Percentiles rank a stretch among this genome's conserved stretches.
These are phyloP conservation scores for Dipus sagitta DNA, from an alignment of 2,797 vertebrate species.

Conservation along the genomic window DNA sequence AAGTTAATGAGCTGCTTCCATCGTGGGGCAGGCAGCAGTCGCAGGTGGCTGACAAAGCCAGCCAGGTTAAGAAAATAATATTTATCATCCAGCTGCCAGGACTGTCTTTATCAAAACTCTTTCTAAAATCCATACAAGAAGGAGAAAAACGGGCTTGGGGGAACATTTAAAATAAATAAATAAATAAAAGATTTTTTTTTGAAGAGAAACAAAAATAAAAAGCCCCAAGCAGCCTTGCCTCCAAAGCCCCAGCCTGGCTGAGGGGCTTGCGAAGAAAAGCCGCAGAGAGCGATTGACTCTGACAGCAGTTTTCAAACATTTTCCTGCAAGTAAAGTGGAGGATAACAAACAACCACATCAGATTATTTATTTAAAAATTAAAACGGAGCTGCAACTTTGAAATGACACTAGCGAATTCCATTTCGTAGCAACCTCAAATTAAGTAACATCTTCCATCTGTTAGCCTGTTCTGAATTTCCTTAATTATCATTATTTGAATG, in stretches of 20 bases:
- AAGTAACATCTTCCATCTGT: constrained; percentile 88
- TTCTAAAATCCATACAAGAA: constrained; percentile 78
- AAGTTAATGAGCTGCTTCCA: constrained; percentile 90
- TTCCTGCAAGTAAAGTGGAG: constrained; percentile 62
- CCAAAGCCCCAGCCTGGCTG: constrained; percentile 36
- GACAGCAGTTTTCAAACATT: constrained; percentile 59
- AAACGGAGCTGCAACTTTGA: constrained; percentile 82
- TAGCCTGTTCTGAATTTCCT: constrained; percentile 85
- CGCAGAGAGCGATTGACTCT: constrained; percentile 30
- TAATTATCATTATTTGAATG: constrained; percentile 89
- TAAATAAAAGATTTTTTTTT: constrained; percentile 35
- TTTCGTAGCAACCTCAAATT: constrained; percentile 85
- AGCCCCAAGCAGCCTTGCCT: constrained; percentile 62
- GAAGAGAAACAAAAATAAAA: constrained; percentile 78
- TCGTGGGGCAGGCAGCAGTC: constrained; percentile 86
- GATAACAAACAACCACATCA: constrained; percentile 52
- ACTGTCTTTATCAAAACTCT: constrained; percentile 87
- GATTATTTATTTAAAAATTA: constrained; percentile 78
- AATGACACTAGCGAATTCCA: constrained; percentile 84
- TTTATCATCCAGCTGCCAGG: constrained; percentile 89
- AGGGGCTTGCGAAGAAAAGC: constrained; percentile 75
- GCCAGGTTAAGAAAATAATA: constrained; percentile 90
- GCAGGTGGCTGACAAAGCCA: constrained; percentile 89
- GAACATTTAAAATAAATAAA: constrained; percentile 44
- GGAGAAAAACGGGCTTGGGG: constrained; percentile 81